phyloP scores from a whole-genome alignment of 2,888 invertebrate species.

The Meganola albula region DNA sequence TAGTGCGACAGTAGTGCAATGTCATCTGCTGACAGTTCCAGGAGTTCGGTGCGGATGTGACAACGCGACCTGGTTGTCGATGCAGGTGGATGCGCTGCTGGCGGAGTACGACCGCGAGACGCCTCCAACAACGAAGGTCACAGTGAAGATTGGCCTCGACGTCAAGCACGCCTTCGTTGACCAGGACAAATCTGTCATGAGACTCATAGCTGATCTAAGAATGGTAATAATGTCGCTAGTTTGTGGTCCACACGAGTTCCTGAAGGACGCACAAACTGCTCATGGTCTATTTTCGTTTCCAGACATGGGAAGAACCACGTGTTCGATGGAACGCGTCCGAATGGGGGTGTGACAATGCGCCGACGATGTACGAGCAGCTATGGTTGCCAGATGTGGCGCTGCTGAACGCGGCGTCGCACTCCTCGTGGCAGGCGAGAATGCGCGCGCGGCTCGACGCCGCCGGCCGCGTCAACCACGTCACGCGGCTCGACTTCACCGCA shows the following conservation, averaged over 20 bases:
- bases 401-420: slow-evolving; percentile 82
- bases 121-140: slow-evolving; percentile 45
- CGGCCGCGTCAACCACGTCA: slow-evolving; percentile 70
- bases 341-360: slow-evolving; percentile 79
- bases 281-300: slow-evolving; percentile 21
- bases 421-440: slow-evolving; percentile 79
- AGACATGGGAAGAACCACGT: slow-evolving; percentile 88
- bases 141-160: slow-evolving; percentile 74
- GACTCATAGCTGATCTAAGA: slow-evolving; percentile 59
- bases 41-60: slow-evolving; percentile 27
- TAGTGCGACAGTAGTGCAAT: no score
- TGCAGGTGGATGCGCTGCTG: slow-evolving; percentile 53
- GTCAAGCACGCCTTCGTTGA: slow-evolving; percentile 82
- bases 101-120: slow-evolving; percentile 62
- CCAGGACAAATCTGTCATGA: slow-evolving; percentile 79
- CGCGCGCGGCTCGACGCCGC: slow-evolving; percentile 82
- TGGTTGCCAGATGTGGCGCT: slow-evolving; percentile 88
- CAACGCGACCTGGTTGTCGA: slow-evolving; percentile 45
- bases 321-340: slow-evolving; percentile 83
- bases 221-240: slow-evolving; percentile 66
- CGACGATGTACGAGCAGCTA: slow-evolving; percentile 83
- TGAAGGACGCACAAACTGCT: not conserved
- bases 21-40: slow-evolving; percentile 8
- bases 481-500: slow-evolving; percentile 45
- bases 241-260: not conserved